Conservation (phyloP, 2,888 invertebrate genomes). For the Linnaemya vulpina region DNA sequence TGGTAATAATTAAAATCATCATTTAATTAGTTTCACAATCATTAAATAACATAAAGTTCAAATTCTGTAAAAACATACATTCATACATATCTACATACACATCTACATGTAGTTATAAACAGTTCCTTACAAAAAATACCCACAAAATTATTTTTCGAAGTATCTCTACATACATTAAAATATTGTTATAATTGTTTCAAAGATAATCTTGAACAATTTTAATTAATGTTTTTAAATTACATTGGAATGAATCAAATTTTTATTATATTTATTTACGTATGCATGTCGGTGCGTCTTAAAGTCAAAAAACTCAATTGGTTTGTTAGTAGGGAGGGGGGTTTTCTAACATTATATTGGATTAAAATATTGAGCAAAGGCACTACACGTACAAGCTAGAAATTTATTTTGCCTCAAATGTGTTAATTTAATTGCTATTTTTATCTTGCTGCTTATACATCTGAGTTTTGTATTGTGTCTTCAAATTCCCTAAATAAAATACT, state of each 20-base stretch:
- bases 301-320: background rate
- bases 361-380: background rate
- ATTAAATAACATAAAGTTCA: slow-evolving; percentile 4
- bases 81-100: too few relatives aligned
- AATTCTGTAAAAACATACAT: slow-evolving; percentile 7
- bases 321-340: background rate
- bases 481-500: too few relatives aligned
- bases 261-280: background rate
- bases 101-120: slow-evolving; percentile 1
- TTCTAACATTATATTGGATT: background rate
- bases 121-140: background rate
- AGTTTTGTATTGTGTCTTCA: too few relatives aligned
- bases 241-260: slow-evolving; percentile 23
- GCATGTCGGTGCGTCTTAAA: slow-evolving; percentile 17
- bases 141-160: background rate
- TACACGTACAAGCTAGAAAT: too few relatives aligned
- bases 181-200: slow-evolving; percentile 36
- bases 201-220: slow-evolving; percentile 53
- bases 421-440: too few relatives aligned
- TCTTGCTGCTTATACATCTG: too few relatives aligned
- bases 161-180: slow-evolving; percentile 11
- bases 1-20: slow-evolving; percentile 22
- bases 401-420: too few relatives aligned
- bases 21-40: slow-evolving; percentile 36
- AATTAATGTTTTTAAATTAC: slow-evolving; percentile 34